A percentile compares a stretch with the other conserved stretches of the same genome.
Evolutionary conservation across 2,113 vertebrate genomes (phyloP).

Genomic region (Poeciliopsis prolifica): DNA sequence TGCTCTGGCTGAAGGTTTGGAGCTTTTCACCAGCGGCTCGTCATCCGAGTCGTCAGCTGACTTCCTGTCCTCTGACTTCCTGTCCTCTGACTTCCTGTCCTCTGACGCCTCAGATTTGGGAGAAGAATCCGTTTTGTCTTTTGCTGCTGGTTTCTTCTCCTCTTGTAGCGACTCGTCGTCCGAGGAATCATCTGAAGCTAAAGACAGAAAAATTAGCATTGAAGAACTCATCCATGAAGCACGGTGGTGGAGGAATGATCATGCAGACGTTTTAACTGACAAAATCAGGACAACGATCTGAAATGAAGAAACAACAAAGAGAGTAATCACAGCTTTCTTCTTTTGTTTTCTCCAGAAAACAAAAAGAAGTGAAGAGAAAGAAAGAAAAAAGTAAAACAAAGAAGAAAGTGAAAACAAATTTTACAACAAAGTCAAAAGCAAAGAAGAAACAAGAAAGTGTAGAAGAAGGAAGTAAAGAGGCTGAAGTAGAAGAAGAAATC

Average conservation of each 20-base stretch:
- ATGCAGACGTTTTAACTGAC: no score
- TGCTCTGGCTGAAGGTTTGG: slow-evolving; percentile 34
- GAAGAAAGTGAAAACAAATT: no score
- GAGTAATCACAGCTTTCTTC: no score
- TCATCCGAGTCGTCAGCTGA: slow-evolving; percentile 56
- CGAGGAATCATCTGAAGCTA: slow-evolving; percentile 20
- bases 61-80: slow-evolving; percentile 39
- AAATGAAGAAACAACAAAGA: no score
- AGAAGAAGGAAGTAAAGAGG: no score
- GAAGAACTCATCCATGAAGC: neutral
- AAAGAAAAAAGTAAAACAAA: no score
- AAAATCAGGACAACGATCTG: no score
- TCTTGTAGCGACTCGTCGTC: slow-evolving; percentile 54
- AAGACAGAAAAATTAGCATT: neutral
- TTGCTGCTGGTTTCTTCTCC: slow-evolving; percentile 22
- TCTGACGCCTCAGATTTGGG: slow-evolving; percentile 36
- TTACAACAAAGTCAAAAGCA: no score
- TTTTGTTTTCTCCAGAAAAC: no score
- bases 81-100: slow-evolving; percentile 46
- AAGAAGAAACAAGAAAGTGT: no score
- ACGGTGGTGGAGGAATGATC: no score
- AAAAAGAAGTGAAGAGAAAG: no score
- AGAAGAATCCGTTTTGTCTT: slow-evolving; percentile 25
- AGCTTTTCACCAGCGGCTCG: slow-evolving; percentile 37
- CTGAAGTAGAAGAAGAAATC: neutral